Base-by-base conservation (phyloP, 92 coral and sea anemone genomes). In the Siderastrea radians region DNA sequence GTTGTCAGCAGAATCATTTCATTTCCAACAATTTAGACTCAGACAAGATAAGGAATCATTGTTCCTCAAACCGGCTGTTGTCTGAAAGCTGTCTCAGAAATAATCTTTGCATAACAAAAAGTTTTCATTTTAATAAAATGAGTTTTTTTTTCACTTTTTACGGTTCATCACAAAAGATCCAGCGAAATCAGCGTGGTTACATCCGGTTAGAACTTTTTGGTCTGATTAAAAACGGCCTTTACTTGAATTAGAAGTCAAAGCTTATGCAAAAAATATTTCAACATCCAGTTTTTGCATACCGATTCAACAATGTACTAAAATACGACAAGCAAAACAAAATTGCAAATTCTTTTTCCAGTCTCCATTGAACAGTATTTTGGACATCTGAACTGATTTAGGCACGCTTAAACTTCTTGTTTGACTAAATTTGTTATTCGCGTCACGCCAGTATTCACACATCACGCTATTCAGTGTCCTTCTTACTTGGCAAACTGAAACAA, bases 1-100 rank as follows among this genome's bases (percentile, higher is more conserved):
- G n/a, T n/a, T 26, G 51, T 49, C 62, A 17, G 48, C 44, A n/a
- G 78, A 44, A 54, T 71, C 46, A n/a, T 17, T 72, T 16, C 26
- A 49, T 11, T 61, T 61, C 66, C 5, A 61, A 61, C n/a, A 6
- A 14, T 61, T 61, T 19, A 61, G 16, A 53, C 48, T 3, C 63
- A 74, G 78, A 74, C 61, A 17, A 74, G 78, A 74, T 74, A 53
- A 74, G 63, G 17, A 74, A 74, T 74, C 57, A 74, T 74, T 74
- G 46, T n/a, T 53, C 16, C 3, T 7, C 19, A 15, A 12, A 8
- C 44, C 7, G 13, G 62, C 63, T 74, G 26, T 53, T 63, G 48
- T 74, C 62, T 74, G 78, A 74, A 53, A 74, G 78, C 62, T 43
- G 63, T 74, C 63, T 52, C 7, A n/a, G 44, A 74, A 43, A 10